Base-by-base conservation (phyloP, 2,888 invertebrate species). In the Cerastis leucographa region DNA sequence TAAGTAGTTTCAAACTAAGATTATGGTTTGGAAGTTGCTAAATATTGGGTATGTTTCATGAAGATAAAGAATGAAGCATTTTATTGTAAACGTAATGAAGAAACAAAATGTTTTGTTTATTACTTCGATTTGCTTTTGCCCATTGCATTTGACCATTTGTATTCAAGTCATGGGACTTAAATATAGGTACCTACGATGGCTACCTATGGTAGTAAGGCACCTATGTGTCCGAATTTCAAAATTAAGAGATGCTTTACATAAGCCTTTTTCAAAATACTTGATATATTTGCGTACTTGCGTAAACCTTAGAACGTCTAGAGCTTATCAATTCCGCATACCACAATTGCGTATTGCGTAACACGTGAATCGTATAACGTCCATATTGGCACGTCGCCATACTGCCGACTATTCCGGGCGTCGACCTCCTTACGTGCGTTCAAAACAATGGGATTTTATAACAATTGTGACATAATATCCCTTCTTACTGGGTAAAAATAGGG, bases 381-480 rank as follows among this genome's bases (percentile, higher is more conserved):
- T 88, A 90, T 89, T 94, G 94, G 94, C 94, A 90, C 42, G n/a
- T 42, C 86, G 94, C 94, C 94, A 94, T 90, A 75, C 84, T 85
- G 83, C 74, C 83, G 89, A 88, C 91, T 94, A 94, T 94, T 93
- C 91, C 93, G 94, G 93, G 92, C 93, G 90, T 87, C 89, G 94
- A 93, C 94, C 94, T 90, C 91, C 86, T 94, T 94, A 84, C 83
- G 87, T 81, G 88, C 86, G 89, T 87, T 86, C 89, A 91, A 92
- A 93, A 94, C 93, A 94, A 93, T 94, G 88, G 90, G 90, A 88
- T 91, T 90, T 90, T 91, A 90, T 89, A 89, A 88, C 88, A 88
- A 89, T 85, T 83, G 86, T 85, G 88, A 84, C 83, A 84, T 86
- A 84, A 86, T 83, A 66, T 80, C 59, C 79, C 22, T 62, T 79